A percentile compares a stretch with the other conserved stretches of the same genome.
These are phyloP conservation scores for Phaenicophaeus curvirostris DNA, from an alignment of 2,797 vertebrate species.

Conservation along the genomic window DNA sequence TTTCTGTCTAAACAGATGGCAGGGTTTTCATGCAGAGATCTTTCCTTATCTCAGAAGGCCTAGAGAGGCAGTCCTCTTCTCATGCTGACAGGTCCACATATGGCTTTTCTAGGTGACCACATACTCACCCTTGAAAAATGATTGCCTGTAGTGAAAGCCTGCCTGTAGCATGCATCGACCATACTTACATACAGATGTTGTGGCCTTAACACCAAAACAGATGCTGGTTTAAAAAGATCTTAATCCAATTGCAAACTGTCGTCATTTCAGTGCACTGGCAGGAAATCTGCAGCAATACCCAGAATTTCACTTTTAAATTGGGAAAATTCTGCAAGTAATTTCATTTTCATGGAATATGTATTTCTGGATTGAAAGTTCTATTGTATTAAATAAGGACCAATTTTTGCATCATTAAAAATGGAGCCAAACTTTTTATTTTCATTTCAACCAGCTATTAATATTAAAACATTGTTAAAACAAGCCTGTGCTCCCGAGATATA, in stretches of 20 bases:
- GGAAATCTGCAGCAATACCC: background rate
- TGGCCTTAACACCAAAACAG: background rate
- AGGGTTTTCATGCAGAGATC: background rate
- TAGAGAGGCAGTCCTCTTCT: background rate
- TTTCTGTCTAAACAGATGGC: background rate
- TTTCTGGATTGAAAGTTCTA: background rate
- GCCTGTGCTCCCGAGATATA: background rate
- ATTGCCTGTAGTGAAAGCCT: background rate
- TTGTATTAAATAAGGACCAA: background rate
- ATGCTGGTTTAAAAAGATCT: background rate
- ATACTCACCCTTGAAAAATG: background rate
- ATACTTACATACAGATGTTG: background rate
- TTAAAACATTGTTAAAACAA: background rate
- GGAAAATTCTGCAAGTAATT: background rate
- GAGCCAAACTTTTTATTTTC: background rate
- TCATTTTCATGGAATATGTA: background rate
- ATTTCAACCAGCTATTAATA: background rate
- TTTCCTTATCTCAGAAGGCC: background rate
- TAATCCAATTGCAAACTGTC: background rate
- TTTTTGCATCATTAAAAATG: background rate
- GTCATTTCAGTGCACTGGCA: background rate
- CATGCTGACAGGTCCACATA: background rate
- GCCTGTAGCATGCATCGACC: background rate
- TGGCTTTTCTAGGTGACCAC: background rate
- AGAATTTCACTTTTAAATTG: background rate